Conservation (phyloP, 2,113 vertebrate species). For the Solenodon paradoxus region DNA sequence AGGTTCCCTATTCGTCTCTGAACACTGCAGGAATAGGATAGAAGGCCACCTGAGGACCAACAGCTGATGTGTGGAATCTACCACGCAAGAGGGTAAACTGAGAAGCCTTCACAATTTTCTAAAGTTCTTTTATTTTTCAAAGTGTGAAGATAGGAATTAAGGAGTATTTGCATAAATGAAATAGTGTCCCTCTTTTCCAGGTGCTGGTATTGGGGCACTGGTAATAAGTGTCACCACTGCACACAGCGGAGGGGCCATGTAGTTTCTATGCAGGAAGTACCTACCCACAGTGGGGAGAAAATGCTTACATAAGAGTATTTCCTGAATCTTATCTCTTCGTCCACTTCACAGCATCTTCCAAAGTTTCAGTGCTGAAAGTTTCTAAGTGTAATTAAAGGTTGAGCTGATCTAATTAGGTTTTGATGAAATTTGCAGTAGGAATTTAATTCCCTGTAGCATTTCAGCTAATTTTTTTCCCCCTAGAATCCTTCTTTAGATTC, state of each 20-base stretch:
- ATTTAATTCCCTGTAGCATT: constrained; percentile 56
- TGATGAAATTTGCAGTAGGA: constrained; percentile 57
- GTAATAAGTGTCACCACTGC: not conserved
- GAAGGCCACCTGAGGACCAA: not conserved
- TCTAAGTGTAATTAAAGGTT: constrained; percentile 59
- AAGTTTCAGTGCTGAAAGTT: constrained; percentile 43
- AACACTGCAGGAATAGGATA: not conserved
- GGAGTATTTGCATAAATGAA: not conserved
- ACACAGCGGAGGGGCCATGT: not conserved
- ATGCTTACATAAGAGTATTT: not conserved
- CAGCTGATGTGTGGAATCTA: not conserved
- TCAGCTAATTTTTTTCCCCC: constrained; percentile 2
- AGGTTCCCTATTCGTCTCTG: not conserved
- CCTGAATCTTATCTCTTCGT: not conserved
- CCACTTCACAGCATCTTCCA: not conserved
- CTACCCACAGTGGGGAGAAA: not conserved
- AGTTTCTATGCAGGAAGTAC: not conserved
- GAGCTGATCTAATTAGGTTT: constrained; percentile 67
- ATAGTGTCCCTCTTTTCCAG: not conserved
- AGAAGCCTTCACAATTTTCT: not conserved
- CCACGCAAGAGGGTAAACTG: not conserved
- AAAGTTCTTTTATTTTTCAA: not conserved
- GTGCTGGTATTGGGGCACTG: fast-evolving
- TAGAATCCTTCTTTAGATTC: not conserved
- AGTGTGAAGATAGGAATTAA: not conserved